Base-by-base conservation (phyloP, 2,113 vertebrate species). In the Anguilla japonica region DNA sequence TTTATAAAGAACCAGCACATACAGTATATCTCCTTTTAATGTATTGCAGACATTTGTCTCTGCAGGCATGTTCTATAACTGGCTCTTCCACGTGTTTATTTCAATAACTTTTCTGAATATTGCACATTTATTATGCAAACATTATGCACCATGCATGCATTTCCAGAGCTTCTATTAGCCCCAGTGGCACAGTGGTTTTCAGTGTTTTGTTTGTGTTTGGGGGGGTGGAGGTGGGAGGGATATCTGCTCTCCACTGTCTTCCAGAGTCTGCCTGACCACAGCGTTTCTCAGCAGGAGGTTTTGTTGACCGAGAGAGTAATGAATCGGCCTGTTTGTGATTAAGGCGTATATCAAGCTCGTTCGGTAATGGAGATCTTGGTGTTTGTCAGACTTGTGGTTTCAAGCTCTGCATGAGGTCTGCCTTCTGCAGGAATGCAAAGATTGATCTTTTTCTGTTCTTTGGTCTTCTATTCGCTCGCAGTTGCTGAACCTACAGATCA, bases 241-340 rank as follows among this genome's bases (percentile, higher is more conserved):
- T 20, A 63, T 63, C 20, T 63, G 71, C 16, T 29, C 4, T 79
- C 20, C 46, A 56, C 71, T 22, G n/a, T 71, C 71, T 79, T 39
- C 67, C 78, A 29, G 41, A 81, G 50, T 75, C 18, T 22, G 60
- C 7, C 60, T 79, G 26, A 85, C 46, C 78, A n/a, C 57, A 41
- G 50, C 8, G 41, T 60, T n/a, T 81, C 84, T 18, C 84, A 16
- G 84, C 79, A 57, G 53, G 84, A 29, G 75, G 34, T 75, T 75
- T 20, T 41, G 79, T 57, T 79, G 78, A 85, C 84, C 78, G 50
- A n/a, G 50, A 20, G 75, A 80, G 78, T 18, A 41, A 41, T 41
- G 84, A 39, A 43, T 34, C 84, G 22, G 18, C 34, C 40, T 20
- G 34, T 34, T 50, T 86, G 84, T 81, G 78, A 86, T 86, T 86